Evolutionary conservation across 2,113 vertebrate genomes (phyloP).

Genomic region (Ochotona curzoniae): DNA sequence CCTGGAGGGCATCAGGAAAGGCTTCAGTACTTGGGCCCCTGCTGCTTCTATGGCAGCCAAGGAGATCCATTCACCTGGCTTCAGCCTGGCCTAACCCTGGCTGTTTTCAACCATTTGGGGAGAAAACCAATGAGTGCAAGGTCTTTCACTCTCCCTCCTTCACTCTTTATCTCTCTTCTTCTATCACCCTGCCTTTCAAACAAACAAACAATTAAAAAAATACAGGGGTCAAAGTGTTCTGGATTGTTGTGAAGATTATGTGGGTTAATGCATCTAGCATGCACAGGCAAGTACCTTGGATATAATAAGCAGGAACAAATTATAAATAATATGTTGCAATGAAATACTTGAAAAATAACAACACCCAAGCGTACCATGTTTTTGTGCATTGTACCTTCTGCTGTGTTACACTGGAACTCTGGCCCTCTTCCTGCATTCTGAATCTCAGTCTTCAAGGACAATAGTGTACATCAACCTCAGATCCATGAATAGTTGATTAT

Average conservation of each 20-base stretch:
- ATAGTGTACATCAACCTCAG: not conserved
- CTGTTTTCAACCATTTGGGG: no score
- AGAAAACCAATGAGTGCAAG: no score
- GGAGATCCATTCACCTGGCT: no score
- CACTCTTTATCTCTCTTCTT: no score
- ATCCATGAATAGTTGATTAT: not conserved
- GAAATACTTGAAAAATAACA: constrained; percentile 1
- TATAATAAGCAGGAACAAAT: not conserved
- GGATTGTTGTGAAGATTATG: not conserved
- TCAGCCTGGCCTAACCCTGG: no score
- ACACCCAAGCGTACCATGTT: not conserved
- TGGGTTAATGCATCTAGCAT: not conserved
- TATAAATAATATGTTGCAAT: not conserved
- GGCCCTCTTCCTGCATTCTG: not conserved
- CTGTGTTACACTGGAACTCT: not conserved
- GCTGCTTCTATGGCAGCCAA: no score
- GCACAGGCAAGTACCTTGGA: not conserved
- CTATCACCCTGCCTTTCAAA: no score
- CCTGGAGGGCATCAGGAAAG: no score
- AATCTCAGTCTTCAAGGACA: not conserved
- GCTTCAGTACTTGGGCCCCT: no score
- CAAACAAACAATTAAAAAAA: no score
- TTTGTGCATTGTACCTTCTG: not conserved
- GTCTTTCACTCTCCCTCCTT: no score
- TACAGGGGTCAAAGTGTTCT: not conserved